A percentile compares a stretch with the other conserved stretches of the same genome.
These are phyloP conservation scores for Vidua macroura DNA, from an alignment of 2,113 vertebrate species.

Conservation along the genomic window DNA sequence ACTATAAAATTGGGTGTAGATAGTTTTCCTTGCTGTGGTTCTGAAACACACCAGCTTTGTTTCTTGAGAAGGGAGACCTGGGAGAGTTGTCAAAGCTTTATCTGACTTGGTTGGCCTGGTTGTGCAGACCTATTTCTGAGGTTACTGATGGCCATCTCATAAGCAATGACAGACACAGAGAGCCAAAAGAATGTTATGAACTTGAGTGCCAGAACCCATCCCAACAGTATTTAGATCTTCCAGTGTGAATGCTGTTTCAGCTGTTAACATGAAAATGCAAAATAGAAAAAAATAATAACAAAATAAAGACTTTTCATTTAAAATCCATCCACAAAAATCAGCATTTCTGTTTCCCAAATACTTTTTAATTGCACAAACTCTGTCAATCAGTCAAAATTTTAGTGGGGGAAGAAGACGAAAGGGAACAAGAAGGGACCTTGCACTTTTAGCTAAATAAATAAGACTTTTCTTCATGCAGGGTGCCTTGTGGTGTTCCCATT, in stretches of 20 bases:
- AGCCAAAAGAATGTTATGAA: not conserved
- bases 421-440: not conserved
- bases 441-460: not conserved
- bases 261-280: not conserved
- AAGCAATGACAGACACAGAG: not conserved
- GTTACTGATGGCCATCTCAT: not conserved
- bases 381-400: not conserved
- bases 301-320: not conserved
- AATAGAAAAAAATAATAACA: accelerated
- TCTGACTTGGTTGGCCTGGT: not conserved
- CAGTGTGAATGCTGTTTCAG: not conserved
- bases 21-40: not conserved
- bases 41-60: not conserved
- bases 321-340: not conserved
- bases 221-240: not conserved
- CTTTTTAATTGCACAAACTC: not conserved
- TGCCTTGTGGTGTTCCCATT: not conserved
- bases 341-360: not conserved
- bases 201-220: not conserved
- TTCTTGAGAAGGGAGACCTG: not conserved
- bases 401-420: not conserved
- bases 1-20: accelerated
- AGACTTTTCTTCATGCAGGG: not conserved
- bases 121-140: not conserved
- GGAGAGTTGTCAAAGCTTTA: not conserved